phyloP scores from a whole-genome alignment of 2,888 invertebrate genomes.

The Drosophila lacicola region DNA sequence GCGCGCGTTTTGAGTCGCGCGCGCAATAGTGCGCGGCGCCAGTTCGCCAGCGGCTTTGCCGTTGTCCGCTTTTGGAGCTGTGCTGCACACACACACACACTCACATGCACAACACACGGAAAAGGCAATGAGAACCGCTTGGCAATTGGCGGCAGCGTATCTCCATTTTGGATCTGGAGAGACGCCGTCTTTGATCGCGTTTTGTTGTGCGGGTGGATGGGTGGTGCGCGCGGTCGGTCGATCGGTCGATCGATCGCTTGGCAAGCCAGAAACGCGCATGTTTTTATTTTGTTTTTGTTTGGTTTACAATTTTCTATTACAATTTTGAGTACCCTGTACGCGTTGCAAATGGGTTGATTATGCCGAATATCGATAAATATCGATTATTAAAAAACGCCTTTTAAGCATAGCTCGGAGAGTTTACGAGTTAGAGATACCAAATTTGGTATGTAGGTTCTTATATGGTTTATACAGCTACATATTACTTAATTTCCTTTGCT shows the following conservation, averaged over 20 bases:
- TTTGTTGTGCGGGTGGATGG: conserved; percentile 66
- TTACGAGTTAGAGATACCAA: too few species aligned
- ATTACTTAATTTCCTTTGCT: too few species aligned
- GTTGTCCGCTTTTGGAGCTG: conserved; percentile 50
- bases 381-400: not conserved
- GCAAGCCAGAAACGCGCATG: conserved; percentile 51
- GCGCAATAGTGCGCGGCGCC: conserved; percentile 33
- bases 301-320: too few species aligned
- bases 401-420: too few species aligned
- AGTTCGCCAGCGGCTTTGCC: conserved; percentile 30
- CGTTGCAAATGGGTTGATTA: too few species aligned
- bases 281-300: not conserved
- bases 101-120: conserved; percentile 27
- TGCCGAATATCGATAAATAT: not conserved
- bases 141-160: conserved; percentile 59
- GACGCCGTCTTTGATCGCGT: conserved; percentile 75
- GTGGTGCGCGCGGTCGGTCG: conserved; percentile 19
- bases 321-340: too few species aligned
- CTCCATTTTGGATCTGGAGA: conserved; percentile 58
- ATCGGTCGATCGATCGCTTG: not conserved
- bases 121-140: conserved; percentile 64
- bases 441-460: too few species aligned
- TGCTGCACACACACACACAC: conserved; percentile 23
- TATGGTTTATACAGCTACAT: too few species aligned
- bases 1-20: conserved; percentile 46